Percentiles rank a stretch among this genome's conserved stretches.
phyloP scores from a whole-genome alignment of 2,113 vertebrate species.

The Peromyscus leucopus region DNA sequence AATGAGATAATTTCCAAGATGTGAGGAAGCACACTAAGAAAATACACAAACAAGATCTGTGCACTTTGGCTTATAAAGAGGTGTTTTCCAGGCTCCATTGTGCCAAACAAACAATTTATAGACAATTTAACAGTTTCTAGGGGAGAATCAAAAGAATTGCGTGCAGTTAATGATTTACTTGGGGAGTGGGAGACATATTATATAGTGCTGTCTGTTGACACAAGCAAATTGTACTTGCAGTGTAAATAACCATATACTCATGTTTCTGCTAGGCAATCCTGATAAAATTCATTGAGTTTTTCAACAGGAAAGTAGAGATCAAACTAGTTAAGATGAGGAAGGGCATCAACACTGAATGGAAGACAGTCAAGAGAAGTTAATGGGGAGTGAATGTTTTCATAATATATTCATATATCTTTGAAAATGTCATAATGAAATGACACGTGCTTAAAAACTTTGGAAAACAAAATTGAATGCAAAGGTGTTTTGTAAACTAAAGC shows the following conservation, averaged over 20 bases:
- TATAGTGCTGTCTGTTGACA: not conserved
- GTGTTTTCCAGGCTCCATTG: not conserved
- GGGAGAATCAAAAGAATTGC: not conserved
- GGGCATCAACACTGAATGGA: too few species aligned
- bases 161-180: not conserved
- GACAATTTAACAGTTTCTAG: not conserved
- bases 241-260: too few species aligned
- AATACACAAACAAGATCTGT: not conserved
- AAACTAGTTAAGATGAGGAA: not conserved
- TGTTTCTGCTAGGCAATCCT: not conserved
- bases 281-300: not conserved
- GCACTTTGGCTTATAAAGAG: not conserved
- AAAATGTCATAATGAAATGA: not conserved
- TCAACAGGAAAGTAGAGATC: not conserved
- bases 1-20: not conserved
- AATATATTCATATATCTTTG: not conserved
- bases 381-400: not conserved
- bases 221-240: not conserved
- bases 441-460: not conserved
- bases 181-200: not conserved
- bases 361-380: not conserved
- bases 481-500: not conserved
- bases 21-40: not conserved
- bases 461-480: not conserved
- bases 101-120: not conserved